These are phyloP conservation scores for Lepus americanus DNA, from an alignment of 2,113 vertebrate species.

Conservation along the genomic window DNA sequence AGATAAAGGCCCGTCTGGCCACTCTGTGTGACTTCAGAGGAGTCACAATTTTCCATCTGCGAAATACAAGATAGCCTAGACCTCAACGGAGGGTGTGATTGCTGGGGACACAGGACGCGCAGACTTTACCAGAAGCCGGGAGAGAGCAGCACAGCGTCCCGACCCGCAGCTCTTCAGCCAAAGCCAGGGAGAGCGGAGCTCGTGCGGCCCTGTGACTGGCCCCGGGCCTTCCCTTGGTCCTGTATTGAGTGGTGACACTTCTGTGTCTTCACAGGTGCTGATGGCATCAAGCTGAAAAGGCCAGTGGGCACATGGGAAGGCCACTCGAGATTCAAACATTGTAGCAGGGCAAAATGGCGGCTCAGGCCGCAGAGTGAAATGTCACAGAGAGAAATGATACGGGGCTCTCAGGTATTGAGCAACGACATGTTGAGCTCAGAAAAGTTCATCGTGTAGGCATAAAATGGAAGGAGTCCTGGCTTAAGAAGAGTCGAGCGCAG, in stretches of 20 bases:
- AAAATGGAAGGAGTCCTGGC: not conserved
- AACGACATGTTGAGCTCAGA: not conserved
- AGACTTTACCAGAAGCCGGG: not conserved
- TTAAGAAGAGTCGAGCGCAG: not conserved
- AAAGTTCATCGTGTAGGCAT: not conserved
- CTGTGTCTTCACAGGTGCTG: not conserved
- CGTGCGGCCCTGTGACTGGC: not conserved
- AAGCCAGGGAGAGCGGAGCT: too few species aligned
- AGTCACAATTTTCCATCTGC: not conserved
- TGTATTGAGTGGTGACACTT: not conserved
- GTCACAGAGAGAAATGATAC: not conserved
- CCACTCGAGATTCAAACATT: not conserved
- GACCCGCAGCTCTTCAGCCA: too few species aligned
- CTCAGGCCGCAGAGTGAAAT: constrained; percentile 6
- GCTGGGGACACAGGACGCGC: not conserved
- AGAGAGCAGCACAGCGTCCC: not conserved
- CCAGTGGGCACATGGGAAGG: not conserved
- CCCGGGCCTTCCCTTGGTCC: not conserved
- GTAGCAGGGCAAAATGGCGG: not conserved
- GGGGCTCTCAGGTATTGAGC: not conserved
- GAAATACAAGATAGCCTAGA: not conserved
- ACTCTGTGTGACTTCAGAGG: not conserved
- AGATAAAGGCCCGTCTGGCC: not conserved
- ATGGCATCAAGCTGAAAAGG: not conserved
- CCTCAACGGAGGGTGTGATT: not conserved